Conservation (phyloP, 1,140 invertebrate genomes). For the Bacillus rossius region DNA sequence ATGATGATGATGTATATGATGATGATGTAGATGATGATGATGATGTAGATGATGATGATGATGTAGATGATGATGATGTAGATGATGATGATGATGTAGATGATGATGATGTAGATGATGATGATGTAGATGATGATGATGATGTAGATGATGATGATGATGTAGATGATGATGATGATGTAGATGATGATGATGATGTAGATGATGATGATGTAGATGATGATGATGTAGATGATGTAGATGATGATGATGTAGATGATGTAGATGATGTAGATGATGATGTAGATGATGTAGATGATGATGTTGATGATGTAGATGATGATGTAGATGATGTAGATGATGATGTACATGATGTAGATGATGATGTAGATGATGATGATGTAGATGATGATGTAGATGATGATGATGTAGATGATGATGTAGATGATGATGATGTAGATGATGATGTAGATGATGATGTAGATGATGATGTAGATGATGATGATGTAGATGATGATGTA, state of each 20-base stretch:
- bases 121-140: not conserved
- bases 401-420: not conserved
- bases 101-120: conserved; percentile 5
- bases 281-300: not conserved
- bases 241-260: conserved; percentile 6
- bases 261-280: not conserved
- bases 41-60: conserved; percentile 3
- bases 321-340: not conserved
- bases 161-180: not conserved
- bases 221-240: not conserved
- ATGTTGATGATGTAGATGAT: conserved; percentile 1
- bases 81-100: not conserved
- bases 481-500: not conserved
- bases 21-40: conserved; percentile 4
- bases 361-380: conserved; percentile 3
- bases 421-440: not conserved
- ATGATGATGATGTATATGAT: not conserved
- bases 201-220: conserved; percentile 2
- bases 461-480: conserved; percentile 1
- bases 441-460: conserved; percentile 3
- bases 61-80: not conserved
- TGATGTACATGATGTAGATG: not conserved
- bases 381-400: not conserved
- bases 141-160: conserved; percentile 1
- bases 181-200: not conserved